These are phyloP conservation scores for Sminthurinus signatus DNA, from an alignment of 1,140 invertebrate genomes.

Conservation along the genomic window DNA sequence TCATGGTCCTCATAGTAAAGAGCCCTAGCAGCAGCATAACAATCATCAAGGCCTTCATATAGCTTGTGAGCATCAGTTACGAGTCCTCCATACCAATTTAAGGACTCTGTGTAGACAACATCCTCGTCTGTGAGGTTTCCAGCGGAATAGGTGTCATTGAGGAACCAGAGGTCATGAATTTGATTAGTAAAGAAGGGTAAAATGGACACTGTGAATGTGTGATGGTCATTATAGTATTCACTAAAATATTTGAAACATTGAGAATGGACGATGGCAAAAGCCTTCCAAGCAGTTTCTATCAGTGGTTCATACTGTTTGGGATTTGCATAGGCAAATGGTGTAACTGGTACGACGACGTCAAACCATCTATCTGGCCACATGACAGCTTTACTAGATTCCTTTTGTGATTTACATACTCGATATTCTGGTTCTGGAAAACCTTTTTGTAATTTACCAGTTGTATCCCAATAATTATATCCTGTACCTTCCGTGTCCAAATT, in stretches of 20 bases:
- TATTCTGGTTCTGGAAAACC: no score
- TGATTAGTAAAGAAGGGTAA: slow-evolving; percentile 33
- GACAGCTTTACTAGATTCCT: no score
- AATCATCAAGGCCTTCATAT: neutral
- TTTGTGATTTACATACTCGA: no score
- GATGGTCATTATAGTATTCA: slow-evolving; percentile 36
- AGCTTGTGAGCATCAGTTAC: neutral
- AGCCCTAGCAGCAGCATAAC: neutral
- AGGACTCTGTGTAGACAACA: neutral
- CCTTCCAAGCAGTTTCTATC: slow-evolving; percentile 34
- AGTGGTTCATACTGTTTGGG: slow-evolving; percentile 21
- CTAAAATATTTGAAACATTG: slow-evolving; percentile 28
- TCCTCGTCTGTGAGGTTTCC: no score
- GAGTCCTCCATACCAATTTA: slow-evolving; percentile 10
- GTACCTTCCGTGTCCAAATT: neutral
- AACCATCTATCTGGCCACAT: no score
- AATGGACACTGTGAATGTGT: slow-evolving; percentile 26
- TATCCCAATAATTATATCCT: neutral
- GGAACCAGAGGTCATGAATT: slow-evolving; percentile 30
- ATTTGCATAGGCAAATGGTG: neutral
- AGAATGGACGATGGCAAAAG: slow-evolving; percentile 19
- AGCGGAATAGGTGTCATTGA: neutral
- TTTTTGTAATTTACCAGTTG: no score
- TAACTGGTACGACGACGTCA: no score
- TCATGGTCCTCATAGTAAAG: no score